Evolutionary conservation across 2,888 invertebrate species (phyloP), one percentile per base, ranked within the genome.

Genomic region (Phoronis australis): DNA sequence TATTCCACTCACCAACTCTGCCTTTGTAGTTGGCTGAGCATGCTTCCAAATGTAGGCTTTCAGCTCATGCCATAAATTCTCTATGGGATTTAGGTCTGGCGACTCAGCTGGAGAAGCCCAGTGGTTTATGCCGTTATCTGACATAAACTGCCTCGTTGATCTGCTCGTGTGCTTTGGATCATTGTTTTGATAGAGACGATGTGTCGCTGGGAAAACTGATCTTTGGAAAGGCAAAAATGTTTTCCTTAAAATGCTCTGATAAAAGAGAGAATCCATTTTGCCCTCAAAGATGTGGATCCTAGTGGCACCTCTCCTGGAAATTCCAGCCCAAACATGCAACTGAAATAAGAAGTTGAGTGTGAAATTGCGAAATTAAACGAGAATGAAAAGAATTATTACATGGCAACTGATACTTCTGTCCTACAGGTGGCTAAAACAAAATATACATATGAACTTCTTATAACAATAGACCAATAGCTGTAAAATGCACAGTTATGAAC

Each of bases 1-100:
- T 1, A 53, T 55, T 25, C 57, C 57, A 20, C 35, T 20, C 2
- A 52, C 44, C 9, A 57, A 47, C 18, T 50, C 52, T 1, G 9
- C 31, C 15, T 31, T 31, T 31, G 9, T 31, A 12, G 9, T 31
- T 12, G 31, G 31, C 15, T 31, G 9, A 15, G 31, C 15, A 31
- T 31, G 31, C 31, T 31, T 31, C 15, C 31, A 12, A 12, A 31
- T 12, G 31, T 31, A 31, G 31, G 9, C 9, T 31, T 31, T 31
- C 31, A 31, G 9, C 31, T 31, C 31, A 31, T 52, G 50, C 54
- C 51, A 54, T 12, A 57, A 52, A 47, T 52, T 54, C 26, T 55
- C 57, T 26, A 53, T 54, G 1, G 52, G 55, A 26, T 55, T 57
- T 4, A 57, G 24, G 41, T 57, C 57, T n/a, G 53, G 55, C 2